Percentiles rank a stretch among this genome's conserved stretches.
Conservation (phyloP, 2,797 vertebrate genomes). For the Rhabdomys pumilio region DNA sequence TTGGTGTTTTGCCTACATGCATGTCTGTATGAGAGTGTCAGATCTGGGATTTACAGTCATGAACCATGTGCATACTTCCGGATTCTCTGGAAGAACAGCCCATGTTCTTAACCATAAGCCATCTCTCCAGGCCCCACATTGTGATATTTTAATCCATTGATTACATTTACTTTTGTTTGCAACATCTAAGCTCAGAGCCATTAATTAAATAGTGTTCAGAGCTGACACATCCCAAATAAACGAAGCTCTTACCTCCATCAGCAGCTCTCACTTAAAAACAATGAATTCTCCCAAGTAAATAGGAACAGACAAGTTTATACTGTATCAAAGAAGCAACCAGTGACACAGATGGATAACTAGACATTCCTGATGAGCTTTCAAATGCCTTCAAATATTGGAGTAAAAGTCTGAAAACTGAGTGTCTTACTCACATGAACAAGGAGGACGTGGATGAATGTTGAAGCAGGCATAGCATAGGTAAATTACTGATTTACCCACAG, state of each 20-base stretch:
- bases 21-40: neutral
- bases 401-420: constrained; percentile 90
- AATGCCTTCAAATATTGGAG: constrained; percentile 87
- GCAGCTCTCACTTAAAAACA: constrained; percentile 89
- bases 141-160: constrained; percentile 80
- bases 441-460: constrained; percentile 94
- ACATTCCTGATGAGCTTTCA: constrained; percentile 89
- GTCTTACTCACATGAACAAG: constrained; percentile 95
- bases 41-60: neutral
- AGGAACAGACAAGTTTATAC: constrained; percentile 85
- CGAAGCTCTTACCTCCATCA: constrained; percentile 86
- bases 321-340: constrained; percentile 80
- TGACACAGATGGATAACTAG: constrained; percentile 89
- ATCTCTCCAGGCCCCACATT: neutral
- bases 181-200: constrained; percentile 79
- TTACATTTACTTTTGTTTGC: constrained; percentile 58
- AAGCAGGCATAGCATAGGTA: constrained; percentile 93
- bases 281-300: constrained; percentile 86
- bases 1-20: neutral
- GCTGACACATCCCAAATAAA: constrained; percentile 87
- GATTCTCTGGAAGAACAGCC: neutral
- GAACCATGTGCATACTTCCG: neutral
- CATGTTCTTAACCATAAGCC: neutral
- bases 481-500: constrained; percentile 96
- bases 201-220: constrained; percentile 85